Evolutionary conservation across 2,888 invertebrate genomes (phyloP).

Genomic region (Noctuana brunneofusca): DNA sequence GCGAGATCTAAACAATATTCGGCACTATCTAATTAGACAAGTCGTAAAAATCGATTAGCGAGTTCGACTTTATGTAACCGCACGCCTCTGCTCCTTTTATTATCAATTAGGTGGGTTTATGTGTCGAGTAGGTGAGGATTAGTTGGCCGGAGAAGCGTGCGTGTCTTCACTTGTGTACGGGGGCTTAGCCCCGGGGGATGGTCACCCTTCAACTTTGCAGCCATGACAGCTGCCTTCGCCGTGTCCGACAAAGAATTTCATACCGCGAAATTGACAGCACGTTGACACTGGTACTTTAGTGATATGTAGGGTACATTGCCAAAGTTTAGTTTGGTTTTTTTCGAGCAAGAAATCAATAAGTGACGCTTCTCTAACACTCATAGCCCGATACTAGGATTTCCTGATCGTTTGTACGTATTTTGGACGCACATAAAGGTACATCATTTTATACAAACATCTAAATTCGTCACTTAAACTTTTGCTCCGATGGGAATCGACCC

Average conservation of each 20-base stretch:
- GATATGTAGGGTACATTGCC: not conserved
- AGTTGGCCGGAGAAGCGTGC: slow-evolving; percentile 66
- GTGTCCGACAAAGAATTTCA: slow-evolving; percentile 73
- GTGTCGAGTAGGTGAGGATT: slow-evolving; percentile 78
- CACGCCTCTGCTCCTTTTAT: slow-evolving; percentile 79
- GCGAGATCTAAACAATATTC: slow-evolving; percentile 71
- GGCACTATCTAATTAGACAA: slow-evolving; percentile 69
- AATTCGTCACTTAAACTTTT: too few species aligned
- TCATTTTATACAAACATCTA: too few species aligned
- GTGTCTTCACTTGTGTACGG: slow-evolving; percentile 67
- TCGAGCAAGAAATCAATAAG: not conserved
- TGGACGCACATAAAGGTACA: too few species aligned
- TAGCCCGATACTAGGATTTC: too few species aligned
- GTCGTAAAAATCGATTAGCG: slow-evolving; percentile 79
- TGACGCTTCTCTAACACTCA: too few species aligned
- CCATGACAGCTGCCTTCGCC: slow-evolving; percentile 79
- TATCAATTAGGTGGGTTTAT: slow-evolving; percentile 82
- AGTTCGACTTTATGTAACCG: slow-evolving; percentile 68
- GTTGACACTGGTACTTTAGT: slow-evolving; percentile 48
- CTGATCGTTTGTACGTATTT: too few species aligned
- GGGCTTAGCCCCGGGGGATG: slow-evolving; percentile 77
- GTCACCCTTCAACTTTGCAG: slow-evolving; percentile 68
- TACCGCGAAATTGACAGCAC: slow-evolving; percentile 77
- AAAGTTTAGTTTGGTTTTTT: not conserved
- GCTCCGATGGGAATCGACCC: too few species aligned